phyloP scores from a whole-genome alignment of 23 tunicate genomes.

The Clavelina lepadiformis region DNA sequence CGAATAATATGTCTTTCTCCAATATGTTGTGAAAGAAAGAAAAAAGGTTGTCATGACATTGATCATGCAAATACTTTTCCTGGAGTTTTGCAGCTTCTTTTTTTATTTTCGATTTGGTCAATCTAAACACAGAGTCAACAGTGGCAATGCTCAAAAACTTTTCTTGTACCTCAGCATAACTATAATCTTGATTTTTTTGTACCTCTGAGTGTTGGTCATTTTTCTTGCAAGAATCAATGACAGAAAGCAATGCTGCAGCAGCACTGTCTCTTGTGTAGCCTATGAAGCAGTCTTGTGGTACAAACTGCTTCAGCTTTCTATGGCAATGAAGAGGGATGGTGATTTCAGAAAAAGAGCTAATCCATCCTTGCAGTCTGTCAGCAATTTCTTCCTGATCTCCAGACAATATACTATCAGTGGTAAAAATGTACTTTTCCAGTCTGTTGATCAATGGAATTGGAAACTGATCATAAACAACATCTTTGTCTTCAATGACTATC shows the following conservation, averaged over 20 bases:
- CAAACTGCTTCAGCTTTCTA: constrained; percentile 1
- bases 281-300: constrained; percentile 23
- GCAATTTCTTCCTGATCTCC: constrained; percentile 11
- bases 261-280: constrained; percentile 46
- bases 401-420: constrained; percentile 39
- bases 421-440: constrained; percentile 64
- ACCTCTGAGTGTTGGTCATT: neutral
- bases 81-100: constrained; percentile 31
- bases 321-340: neutral
- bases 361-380: constrained; percentile 23
- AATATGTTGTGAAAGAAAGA: neutral
- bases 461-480: constrained; percentile 65
- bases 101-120: constrained; percentile 19
- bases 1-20: neutral
- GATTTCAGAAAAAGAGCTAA: constrained; percentile 14
- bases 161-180: no score
- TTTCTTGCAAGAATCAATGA: neutral
- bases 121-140: constrained; percentile 51
- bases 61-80: constrained; percentile 30
- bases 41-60: constrained; percentile 53
- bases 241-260: constrained; percentile 57
- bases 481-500: constrained; percentile 59
- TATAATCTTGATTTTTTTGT: no score
- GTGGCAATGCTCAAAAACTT: constrained; percentile 49
- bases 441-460: constrained; percentile 76